Percentiles rank a stretch among this genome's conserved stretches.
phyloP scores from a whole-genome alignment of 2,797 vertebrate species.

The Tamandua tetradactyla region DNA sequence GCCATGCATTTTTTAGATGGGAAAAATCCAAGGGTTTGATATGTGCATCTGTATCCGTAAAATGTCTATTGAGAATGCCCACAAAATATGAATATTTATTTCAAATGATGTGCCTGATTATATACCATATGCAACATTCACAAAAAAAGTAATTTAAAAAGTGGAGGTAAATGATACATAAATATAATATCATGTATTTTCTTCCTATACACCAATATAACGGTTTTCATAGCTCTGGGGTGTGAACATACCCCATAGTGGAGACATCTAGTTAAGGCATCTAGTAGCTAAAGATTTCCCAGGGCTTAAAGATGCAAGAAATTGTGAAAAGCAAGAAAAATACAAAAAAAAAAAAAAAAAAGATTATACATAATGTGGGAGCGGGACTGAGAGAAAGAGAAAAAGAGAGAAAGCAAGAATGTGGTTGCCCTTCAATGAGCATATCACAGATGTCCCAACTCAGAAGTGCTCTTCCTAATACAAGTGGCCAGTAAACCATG shows the following conservation, averaged over 20 bases:
- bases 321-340: background rate
- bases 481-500: background rate
- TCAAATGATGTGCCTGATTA: background rate
- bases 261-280: background rate
- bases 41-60: background rate
- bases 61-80: background rate
- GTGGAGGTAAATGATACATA: background rate
- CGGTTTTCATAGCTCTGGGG: background rate
- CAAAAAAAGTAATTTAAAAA: background rate
- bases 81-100: background rate
- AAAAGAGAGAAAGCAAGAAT: background rate
- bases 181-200: slow-evolving; percentile 2
- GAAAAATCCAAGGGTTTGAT: background rate
- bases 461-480: background rate
- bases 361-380: background rate
- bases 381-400: background rate
- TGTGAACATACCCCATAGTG: background rate
- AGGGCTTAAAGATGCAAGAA: background rate
- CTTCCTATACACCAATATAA: background rate
- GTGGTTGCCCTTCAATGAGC: background rate
- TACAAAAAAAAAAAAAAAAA: too few species aligned
- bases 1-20: background rate
- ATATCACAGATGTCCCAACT: background rate
- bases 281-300: background rate
- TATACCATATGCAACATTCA: background rate